phyloP scores from a whole-genome alignment of 2,888 invertebrate genomes.

The Callinectes sapidus region DNA sequence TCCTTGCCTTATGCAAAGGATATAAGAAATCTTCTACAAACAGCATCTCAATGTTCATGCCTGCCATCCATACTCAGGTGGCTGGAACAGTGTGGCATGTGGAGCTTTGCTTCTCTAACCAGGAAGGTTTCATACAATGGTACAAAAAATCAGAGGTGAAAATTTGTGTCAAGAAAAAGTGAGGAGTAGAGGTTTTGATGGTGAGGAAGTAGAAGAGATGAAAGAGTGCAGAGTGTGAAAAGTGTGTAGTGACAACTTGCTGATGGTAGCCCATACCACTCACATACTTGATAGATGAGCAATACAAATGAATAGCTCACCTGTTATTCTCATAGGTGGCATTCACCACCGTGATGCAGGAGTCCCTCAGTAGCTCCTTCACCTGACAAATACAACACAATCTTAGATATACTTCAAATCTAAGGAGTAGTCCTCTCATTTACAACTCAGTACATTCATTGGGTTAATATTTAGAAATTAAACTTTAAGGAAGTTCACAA shows the following conservation, averaged over 20 bases:
- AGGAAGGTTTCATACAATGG: not conserved
- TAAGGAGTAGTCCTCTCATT: not conserved
- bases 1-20: not conserved
- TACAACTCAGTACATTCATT: not conserved
- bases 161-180: too few relatives aligned
- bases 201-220: not conserved
- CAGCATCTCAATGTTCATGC: not conserved
- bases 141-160: not conserved
- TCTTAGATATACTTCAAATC: not conserved
- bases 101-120: not conserved
- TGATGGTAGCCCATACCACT: not conserved
- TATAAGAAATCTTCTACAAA: not conserved
- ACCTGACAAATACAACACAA: not conserved
- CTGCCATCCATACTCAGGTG: not conserved
- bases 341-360: slow-evolving; percentile 1
- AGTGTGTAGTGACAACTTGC: not conserved
- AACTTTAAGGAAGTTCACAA: not conserved
- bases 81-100: not conserved
- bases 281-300: not conserved
- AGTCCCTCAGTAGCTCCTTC: not conserved
- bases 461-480: not conserved
- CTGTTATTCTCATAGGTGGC: not conserved
- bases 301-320: not conserved
- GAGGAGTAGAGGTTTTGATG: not conserved
- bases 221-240: not conserved